phyloP scores from a whole-genome alignment of 2,888 invertebrate genomes.

The Eumerus sabulonum region DNA sequence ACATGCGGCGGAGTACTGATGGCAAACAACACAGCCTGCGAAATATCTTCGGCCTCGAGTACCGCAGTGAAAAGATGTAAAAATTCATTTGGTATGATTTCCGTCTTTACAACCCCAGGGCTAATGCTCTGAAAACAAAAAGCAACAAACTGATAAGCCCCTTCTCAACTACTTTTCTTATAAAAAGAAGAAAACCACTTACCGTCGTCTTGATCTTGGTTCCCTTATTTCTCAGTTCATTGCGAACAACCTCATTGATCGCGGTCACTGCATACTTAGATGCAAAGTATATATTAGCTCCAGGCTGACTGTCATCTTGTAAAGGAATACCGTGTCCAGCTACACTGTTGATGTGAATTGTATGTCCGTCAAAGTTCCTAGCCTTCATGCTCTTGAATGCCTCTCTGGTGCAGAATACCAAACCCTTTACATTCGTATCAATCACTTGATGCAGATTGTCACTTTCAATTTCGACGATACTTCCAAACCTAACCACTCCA shows the following conservation, averaged over 20 bases:
- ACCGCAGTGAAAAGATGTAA: conserved; percentile 50
- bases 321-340: conserved; percentile 78
- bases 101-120: not conserved
- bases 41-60: conserved; percentile 65
- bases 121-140: conserved; percentile 1
- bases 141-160: conserved; percentile 65
- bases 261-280: conserved; percentile 76
- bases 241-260: conserved; percentile 72
- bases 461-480: conserved; percentile 74
- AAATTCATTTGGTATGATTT: conserved; percentile 31
- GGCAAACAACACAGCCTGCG: conserved; percentile 71
- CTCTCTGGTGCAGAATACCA: conserved; percentile 79
- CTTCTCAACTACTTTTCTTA: conserved; percentile 77
- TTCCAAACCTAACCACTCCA: conserved; percentile 77
- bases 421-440: conserved; percentile 79
- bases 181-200: conserved; percentile 78
- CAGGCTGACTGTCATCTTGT: conserved; percentile 73
- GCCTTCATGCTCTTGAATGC: conserved; percentile 80
- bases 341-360: conserved; percentile 75
- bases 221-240: conserved; percentile 1
- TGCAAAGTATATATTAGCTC: conserved; percentile 77
- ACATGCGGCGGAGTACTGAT: conserved; percentile 62
- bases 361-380: conserved; percentile 74
- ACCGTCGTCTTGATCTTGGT: conserved; percentile 74
- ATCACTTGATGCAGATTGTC: conserved; percentile 74